Evolutionary conservation across 2,888 invertebrate genomes (phyloP).

Genomic region (Piscicola geometra): DNA sequence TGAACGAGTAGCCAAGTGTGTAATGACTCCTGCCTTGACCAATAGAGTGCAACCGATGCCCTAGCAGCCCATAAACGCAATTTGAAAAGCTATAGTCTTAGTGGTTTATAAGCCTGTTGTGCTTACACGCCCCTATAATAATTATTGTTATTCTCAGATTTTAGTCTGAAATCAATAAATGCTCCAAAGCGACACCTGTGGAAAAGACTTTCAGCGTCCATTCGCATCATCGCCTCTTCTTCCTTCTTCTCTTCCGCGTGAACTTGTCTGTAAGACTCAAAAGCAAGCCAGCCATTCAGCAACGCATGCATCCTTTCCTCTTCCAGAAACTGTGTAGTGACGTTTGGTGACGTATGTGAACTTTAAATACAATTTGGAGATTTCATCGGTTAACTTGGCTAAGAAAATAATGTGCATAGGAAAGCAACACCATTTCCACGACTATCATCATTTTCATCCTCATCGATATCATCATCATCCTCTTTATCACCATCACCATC

Average conservation of each 20-base stretch:
- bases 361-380: neutral
- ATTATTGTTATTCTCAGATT: no score
- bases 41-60: no score
- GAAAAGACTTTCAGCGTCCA: constrained; percentile 16
- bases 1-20: no score
- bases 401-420: neutral
- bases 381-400: neutral
- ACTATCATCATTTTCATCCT: constrained; percentile 25
- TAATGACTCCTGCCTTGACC: no score
- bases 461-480: constrained; percentile 1
- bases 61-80: no score
- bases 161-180: no score
- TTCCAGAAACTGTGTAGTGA: constrained; percentile 21
- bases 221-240: neutral
- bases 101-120: no score
- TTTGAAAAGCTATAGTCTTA: no score
- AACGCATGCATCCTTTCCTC: constrained; percentile 12
- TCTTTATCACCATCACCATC: neutral
- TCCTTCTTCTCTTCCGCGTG: neutral
- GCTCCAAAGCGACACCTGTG: no score
- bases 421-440: constrained; percentile 9
- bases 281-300: constrained; percentile 25
- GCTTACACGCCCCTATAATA: no score
- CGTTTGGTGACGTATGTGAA: neutral
- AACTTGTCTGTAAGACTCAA: constrained; percentile 25